A percentile compares a stretch with the other conserved stretches of the same genome.
Evolutionary conservation across 2,888 invertebrate species (phyloP).

Genomic region (Macrosiphum euphorbiae): DNA sequence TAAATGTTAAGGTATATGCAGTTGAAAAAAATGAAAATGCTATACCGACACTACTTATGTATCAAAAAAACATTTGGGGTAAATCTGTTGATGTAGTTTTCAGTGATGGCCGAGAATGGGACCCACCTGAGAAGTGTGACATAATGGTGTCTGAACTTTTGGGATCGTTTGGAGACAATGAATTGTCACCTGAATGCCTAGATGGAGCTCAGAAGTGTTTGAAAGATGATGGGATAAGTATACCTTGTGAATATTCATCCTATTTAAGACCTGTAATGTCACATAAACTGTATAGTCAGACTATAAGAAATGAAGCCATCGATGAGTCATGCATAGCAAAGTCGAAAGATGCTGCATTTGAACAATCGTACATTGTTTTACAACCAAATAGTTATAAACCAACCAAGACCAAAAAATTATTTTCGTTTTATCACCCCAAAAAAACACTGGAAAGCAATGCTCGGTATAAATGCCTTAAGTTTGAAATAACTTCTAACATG

Average conservation of each 20-base stretch:
- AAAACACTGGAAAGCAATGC: slow-evolving; percentile 69
- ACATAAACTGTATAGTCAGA: slow-evolving; percentile 84
- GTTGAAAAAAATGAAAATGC: slow-evolving; percentile 99
- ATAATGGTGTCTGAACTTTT: slow-evolving; percentile 95
- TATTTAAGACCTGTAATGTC: slow-evolving; percentile 93
- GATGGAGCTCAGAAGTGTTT: slow-evolving; percentile 93
- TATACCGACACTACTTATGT: slow-evolving; percentile 54
- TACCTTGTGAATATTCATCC: slow-evolving; percentile 90
- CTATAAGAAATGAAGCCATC: slow-evolving; percentile 70
- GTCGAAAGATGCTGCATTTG: slow-evolving; percentile 71
- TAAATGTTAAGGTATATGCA: slow-evolving; percentile 87
- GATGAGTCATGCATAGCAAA: slow-evolving; percentile 56
- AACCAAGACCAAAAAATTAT: slow-evolving; percentile 81
- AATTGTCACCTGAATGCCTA: slow-evolving; percentile 97
- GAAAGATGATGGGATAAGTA: slow-evolving; percentile 89
- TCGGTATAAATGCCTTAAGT: slow-evolving; percentile 70
- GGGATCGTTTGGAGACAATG: slow-evolving; percentile 99
- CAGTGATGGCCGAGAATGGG: slow-evolving; percentile 88
- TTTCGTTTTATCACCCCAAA: slow-evolving; percentile 94
- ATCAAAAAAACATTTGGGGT: slow-evolving; percentile 80
- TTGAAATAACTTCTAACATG: slow-evolving; percentile 80
- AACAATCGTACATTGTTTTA: slow-evolving; percentile 93
- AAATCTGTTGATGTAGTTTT: slow-evolving; percentile 83
- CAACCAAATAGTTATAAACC: slow-evolving; percentile 87
- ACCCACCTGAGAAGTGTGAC: slow-evolving; percentile 89